Percentiles rank a stretch among this genome's conserved stretches.
These are phyloP conservation scores for Hydrotaea diabolus DNA, from an alignment of 2,888 invertebrate species.

Conservation along the genomic window DNA sequence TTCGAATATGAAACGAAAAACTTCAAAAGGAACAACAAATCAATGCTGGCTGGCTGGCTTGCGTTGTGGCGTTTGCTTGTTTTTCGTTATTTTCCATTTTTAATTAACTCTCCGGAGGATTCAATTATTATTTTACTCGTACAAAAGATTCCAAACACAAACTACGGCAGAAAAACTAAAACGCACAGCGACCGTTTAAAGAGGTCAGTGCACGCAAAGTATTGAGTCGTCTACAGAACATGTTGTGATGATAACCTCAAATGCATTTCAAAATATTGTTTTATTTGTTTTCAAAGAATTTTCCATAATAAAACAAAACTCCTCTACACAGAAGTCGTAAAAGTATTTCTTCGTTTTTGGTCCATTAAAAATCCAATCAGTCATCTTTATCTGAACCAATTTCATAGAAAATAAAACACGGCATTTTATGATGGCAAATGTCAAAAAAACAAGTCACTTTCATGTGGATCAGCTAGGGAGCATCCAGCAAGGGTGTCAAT, in stretches of 20 bases:
- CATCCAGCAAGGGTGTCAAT: too few species aligned
- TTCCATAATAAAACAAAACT: neutral
- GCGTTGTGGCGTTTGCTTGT: neutral
- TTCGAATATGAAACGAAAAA: slow-evolving; percentile 34
- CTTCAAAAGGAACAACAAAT: neutral
- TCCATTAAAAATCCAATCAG: neutral
- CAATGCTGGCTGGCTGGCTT: neutral
- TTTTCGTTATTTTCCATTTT: slow-evolving; percentile 24
- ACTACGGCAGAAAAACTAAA: neutral
- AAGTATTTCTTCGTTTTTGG: neutral
- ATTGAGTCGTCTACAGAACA: neutral
- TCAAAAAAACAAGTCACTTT: neutral
- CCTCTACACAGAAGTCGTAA: neutral
- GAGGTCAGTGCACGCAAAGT: neutral
- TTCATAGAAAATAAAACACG: slow-evolving; percentile 7
- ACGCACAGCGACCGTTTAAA: neutral
- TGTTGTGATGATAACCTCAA: neutral
- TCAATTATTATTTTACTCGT: neutral
- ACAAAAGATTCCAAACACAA: neutral
- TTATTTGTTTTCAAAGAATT: slow-evolving; percentile 27
- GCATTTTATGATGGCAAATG: neutral
- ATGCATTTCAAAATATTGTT: slow-evolving; percentile 14
- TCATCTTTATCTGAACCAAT: neutral
- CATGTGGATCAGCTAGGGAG: neutral
- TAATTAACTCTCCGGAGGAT: slow-evolving; percentile 35